Evolutionary conservation across 2,888 invertebrate genomes (phyloP).

Genomic region (Orchestes rusci): DNA sequence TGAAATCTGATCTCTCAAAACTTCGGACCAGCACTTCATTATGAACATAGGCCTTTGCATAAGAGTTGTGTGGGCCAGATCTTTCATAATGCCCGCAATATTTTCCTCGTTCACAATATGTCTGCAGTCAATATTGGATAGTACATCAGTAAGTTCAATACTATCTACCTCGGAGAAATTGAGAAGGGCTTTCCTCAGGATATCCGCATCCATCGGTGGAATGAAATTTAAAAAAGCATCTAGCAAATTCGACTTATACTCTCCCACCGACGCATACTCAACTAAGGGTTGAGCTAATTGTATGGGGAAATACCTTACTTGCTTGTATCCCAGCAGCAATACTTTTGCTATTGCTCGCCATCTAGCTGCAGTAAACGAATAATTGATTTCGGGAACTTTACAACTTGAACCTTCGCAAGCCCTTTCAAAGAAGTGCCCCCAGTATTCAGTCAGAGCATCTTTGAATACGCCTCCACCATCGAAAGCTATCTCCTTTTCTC

Average conservation of each 20-base stretch:
- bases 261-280: slow-evolving; percentile 2
- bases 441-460: slow-evolving; percentile 22
- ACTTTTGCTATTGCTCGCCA: slow-evolving; percentile 19
- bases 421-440: slow-evolving; percentile 16
- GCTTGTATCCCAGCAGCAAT: slow-evolving; percentile 15
- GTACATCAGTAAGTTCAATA: neutral
- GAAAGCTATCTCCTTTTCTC: slow-evolving; percentile 14
- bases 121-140: slow-evolving; percentile 6
- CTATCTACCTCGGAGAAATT: slow-evolving; percentile 3
- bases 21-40: slow-evolving; percentile 6
- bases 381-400: slow-evolving; percentile 19
- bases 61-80: slow-evolving; percentile 17
- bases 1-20: slow-evolving; percentile 8
- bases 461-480: slow-evolving; percentile 22
- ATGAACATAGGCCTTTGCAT: slow-evolving; percentile 19
- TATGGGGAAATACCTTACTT: slow-evolving; percentile 17
- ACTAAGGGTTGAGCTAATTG: slow-evolving; percentile 9
- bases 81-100: slow-evolving; percentile 1
- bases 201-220: slow-evolving; percentile 3
- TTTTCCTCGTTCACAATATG: slow-evolving; percentile 5
- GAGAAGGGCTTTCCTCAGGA: slow-evolving; percentile 2
- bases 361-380: slow-evolving; percentile 10
- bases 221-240: slow-evolving; percentile 6
- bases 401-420: slow-evolving; percentile 8
- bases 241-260: neutral